Conservation (phyloP, 2,113 vertebrate genomes). For the Panthera tigris region DNA sequence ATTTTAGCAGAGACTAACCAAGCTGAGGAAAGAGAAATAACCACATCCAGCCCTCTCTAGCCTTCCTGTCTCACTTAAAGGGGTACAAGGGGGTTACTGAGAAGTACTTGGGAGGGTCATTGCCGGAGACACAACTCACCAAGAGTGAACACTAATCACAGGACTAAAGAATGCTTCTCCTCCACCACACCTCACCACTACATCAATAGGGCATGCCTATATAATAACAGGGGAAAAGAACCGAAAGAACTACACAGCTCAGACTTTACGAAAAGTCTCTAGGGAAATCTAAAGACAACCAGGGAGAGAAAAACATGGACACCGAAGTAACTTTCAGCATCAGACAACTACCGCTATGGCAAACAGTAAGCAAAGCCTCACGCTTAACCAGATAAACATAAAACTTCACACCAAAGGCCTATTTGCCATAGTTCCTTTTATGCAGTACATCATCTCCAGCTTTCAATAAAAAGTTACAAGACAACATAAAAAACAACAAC, state of each 20-base stretch:
- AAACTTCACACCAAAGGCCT: background rate
- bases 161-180: background rate
- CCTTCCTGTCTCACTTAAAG: background rate
- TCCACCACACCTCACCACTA: background rate
- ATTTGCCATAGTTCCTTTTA: background rate
- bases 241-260: background rate
- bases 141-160: background rate
- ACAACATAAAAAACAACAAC: background rate
- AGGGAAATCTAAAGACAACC: background rate
- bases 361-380: background rate
- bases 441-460: background rate
- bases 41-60: background rate
- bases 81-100: accelerated
- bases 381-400: background rate
- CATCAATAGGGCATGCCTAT: background rate
- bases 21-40: background rate
- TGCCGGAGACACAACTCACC: background rate
- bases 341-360: background rate
- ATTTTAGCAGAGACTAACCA: background rate
- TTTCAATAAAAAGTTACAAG: background rate
- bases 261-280: background rate
- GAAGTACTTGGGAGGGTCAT: background rate
- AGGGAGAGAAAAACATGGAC: background rate
- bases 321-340: background rate
- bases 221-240: background rate